Conservation (phyloP, 2,888 invertebrate genomes). For the Sericinus montela region DNA sequence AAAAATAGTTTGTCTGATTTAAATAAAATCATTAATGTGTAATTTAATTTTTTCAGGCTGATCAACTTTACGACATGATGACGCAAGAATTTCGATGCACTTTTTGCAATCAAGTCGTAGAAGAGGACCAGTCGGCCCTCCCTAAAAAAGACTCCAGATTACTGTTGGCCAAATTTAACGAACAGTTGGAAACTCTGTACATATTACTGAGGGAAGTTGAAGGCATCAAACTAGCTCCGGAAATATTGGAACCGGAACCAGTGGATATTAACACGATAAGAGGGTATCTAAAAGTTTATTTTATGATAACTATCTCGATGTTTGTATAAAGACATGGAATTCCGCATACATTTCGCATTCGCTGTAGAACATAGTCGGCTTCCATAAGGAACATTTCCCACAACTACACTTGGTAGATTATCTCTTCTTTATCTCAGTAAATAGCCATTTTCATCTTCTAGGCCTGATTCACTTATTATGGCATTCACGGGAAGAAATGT, state of each 20-base stretch:
- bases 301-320: background rate
- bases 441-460: too few relatives aligned
- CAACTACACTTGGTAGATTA: too few relatives aligned
- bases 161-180: slow-evolving; percentile 94
- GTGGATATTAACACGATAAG: slow-evolving; percentile 91
- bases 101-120: slow-evolving; percentile 92
- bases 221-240: slow-evolving; percentile 94
- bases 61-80: slow-evolving; percentile 91
- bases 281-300: slow-evolving; percentile 68
- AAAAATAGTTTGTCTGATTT: too few relatives aligned
- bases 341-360: too few relatives aligned
- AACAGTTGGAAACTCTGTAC: slow-evolving; percentile 95
- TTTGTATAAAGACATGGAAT: too few relatives aligned
- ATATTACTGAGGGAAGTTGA: slow-evolving; percentile 93
- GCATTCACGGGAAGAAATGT: too few relatives aligned
- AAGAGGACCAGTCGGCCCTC: slow-evolving; percentile 95
- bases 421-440: too few relatives aligned
- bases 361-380: too few relatives aligned
- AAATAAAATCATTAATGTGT: too few relatives aligned
- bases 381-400: too few relatives aligned
- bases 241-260: slow-evolving; percentile 96
- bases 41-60: slow-evolving; percentile 77
- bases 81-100: slow-evolving; percentile 94
- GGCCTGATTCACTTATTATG: too few relatives aligned
- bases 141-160: slow-evolving; percentile 96